A percentile compares a stretch with the other conserved stretches of the same genome.
These are phyloP conservation scores for Todiramphus chloris DNA, from an alignment of 2,113 vertebrate genomes.

Conservation along the genomic window DNA sequence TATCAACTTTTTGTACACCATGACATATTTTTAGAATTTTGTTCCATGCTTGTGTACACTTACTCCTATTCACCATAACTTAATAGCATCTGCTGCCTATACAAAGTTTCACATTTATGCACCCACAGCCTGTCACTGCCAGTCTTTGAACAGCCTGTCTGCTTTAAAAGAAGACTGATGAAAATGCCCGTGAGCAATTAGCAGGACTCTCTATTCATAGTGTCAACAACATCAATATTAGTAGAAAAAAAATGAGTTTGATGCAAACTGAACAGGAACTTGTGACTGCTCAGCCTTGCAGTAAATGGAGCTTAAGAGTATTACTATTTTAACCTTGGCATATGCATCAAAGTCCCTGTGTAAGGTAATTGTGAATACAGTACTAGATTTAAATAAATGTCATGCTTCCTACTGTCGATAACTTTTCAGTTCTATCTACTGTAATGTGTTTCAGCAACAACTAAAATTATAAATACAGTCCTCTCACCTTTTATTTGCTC, in stretches of 20 bases:
- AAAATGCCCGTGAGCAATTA: background rate
- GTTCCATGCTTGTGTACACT: background rate
- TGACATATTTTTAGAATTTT: background rate
- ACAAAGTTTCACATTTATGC: background rate
- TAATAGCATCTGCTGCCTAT: background rate
- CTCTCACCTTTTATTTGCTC: conserved; percentile 10
- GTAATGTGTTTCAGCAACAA: conserved; percentile 20
- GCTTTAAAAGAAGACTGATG: background rate
- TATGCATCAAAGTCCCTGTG: conserved; percentile 10
- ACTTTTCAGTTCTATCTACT: conserved; percentile 16
- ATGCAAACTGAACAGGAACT: background rate
- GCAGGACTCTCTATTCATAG: background rate
- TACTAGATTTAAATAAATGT: conserved; percentile 35
- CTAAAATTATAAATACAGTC: conserved; percentile 21
- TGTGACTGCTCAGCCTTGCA: background rate
- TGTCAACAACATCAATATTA: background rate
- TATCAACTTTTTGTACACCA: background rate
- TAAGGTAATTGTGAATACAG: background rate
- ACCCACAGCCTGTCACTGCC: background rate
- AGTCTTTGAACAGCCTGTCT: background rate
- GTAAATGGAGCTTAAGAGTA: conserved; percentile 24
- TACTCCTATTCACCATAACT: background rate
- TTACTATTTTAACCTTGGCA: conserved; percentile 42
- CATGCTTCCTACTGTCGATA: conserved; percentile 22
- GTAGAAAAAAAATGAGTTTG: background rate